Evolutionary conservation across 2,113 vertebrate genomes (phyloP), one percentile per base, ranked within the genome.

Genomic region (Lynx canadensis): DNA sequence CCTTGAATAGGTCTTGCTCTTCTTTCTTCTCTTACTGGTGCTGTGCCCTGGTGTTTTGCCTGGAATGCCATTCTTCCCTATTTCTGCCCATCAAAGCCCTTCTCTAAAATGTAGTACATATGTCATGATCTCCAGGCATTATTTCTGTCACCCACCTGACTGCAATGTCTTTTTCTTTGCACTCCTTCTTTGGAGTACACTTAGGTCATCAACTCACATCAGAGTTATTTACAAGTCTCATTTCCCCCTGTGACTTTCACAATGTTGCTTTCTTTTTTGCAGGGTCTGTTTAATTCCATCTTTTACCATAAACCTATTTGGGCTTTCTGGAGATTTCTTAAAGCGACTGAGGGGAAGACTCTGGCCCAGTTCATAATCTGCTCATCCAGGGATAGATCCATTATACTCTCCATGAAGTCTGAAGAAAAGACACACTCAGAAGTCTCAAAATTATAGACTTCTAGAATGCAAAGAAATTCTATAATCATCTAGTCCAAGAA

Each of bases 161-260:
- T 86, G 23, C 33, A 90, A 60, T 79, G 33, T 14, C 33, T 95
- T 79, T 93, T 82, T 86, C 41, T 97, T 84, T 94, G 21, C 92
- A 93, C 27, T 87, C 41, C 83, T 80, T 84, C 31, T 89, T 80
- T 92, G 68, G n/a, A 45, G 41, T 66, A 68, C 6, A 55, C 55
- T 86, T 85, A 86, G 48, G 38, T 52, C 38, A 76, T 85, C 82
- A 94, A 63, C 18, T 95, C 36, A 14, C 38, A 36, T 66, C 33
- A 65, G 66, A 91, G 31, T 91, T 45, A 92, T 83, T 95, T 89
- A 83, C 31, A 94, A 86, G 27, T 87, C 21, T 96, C 55, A 95
- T 87, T 95, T 95, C 15, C 80, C 68, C 48, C 23, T 78, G 41
- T 79, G 76, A 80, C 29, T 95, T 93, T 93, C 48, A 96, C 29